A percentile compares a stretch with the other conserved stretches of the same genome.
Evolutionary conservation across 2,888 invertebrate species (phyloP).

Genomic region (Bursaphelenchus okinawaensis): DNA sequence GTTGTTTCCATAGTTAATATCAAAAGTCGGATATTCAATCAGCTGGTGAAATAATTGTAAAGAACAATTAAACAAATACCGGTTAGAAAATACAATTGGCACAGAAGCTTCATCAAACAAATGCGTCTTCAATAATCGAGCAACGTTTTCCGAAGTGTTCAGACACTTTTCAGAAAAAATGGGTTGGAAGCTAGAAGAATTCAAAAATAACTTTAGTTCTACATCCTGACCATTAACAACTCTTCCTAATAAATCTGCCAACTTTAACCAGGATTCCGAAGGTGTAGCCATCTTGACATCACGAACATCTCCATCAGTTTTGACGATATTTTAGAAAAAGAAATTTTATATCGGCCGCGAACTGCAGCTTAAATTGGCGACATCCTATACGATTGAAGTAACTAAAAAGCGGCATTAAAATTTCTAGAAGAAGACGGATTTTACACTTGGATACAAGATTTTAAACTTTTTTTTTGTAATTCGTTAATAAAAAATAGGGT

Average conservation of each 20-base stretch:
- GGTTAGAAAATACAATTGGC: not conserved
- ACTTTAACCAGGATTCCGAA: not conserved
- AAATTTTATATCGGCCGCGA: no score
- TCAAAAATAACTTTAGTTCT: not conserved
- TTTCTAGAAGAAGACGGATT: no score
- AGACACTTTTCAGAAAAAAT: not conserved
- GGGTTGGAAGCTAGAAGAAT: not conserved
- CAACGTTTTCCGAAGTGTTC: not conserved
- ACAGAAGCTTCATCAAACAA: not conserved
- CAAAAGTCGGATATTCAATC: not conserved
- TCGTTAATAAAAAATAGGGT: no score
- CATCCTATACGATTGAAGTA: no score
- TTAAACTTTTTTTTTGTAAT: no score
- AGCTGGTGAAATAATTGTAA: not conserved
- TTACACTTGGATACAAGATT: no score
- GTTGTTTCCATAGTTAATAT: not conserved
- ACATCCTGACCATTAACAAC: not conserved
- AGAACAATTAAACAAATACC: not conserved
- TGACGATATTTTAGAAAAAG: no score
- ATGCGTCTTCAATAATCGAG: not conserved
- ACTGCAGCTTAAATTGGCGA: no score
- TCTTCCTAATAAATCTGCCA: not conserved
- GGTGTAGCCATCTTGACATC: not conserved
- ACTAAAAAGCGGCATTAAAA: no score
- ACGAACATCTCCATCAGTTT: no score